Conservation (phyloP, 2,797 vertebrate genomes). For the Acanthiza pusilla region DNA sequence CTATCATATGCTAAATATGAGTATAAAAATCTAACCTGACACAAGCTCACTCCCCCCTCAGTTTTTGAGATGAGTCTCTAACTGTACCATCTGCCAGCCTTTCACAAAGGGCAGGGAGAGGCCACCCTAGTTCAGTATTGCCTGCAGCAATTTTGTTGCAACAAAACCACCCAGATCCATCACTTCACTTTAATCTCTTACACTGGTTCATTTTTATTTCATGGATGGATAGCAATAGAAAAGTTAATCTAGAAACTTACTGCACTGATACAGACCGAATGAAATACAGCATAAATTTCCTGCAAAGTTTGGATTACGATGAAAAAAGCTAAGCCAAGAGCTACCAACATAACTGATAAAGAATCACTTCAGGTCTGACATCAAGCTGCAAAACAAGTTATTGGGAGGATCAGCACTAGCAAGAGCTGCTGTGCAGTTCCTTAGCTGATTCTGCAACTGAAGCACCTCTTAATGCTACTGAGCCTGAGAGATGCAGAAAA, state of each 20-base stretch:
- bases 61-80: not conserved
- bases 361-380: not conserved
- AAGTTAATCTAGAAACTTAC: not conserved
- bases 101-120: not conserved
- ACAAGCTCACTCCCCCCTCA: not conserved
- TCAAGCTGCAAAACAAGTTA: not conserved
- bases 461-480: not conserved
- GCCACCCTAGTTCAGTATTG: not conserved
- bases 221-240: not conserved
- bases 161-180: not conserved
- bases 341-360: not conserved
- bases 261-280: not conserved
- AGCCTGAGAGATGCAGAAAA: not conserved
- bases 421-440: not conserved
- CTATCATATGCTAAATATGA: not conserved
- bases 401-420: not conserved
- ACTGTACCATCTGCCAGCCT: not conserved
- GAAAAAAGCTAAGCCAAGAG: not conserved
- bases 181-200: not conserved
- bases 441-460: not conserved
- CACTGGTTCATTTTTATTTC: not conserved
- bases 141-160: not conserved
- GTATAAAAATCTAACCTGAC: not conserved
- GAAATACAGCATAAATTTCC: not conserved
- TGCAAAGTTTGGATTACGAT: not conserved